These are phyloP conservation scores for Montipora foliosa DNA, from an alignment of 64 coral and sea anemone species.

Conservation along the genomic window DNA sequence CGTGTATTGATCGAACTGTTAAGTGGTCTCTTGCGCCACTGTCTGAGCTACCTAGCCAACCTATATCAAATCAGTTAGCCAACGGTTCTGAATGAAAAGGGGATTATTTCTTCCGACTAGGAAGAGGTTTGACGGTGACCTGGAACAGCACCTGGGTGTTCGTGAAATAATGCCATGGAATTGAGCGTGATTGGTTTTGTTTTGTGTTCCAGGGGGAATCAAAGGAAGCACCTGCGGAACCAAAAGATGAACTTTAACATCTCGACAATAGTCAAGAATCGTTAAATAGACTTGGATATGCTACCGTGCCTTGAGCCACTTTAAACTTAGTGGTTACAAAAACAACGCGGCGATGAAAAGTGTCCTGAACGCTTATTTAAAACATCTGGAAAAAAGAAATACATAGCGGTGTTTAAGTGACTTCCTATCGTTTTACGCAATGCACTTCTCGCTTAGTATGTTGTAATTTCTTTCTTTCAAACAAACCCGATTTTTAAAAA, in stretches of 20 bases:
- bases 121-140: too few relatives aligned
- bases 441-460: background rate
- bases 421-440: background rate
- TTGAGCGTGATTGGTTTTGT: background rate
- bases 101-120: too few relatives aligned
- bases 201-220: slow-evolving; percentile 73
- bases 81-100: too few relatives aligned
- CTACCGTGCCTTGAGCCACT: background rate
- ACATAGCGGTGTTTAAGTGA: background rate
- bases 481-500: background rate
- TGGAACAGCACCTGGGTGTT: too few relatives aligned
- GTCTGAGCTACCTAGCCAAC: too few relatives aligned
- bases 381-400: slow-evolving; percentile 3
- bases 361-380: background rate
- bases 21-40: too few relatives aligned
- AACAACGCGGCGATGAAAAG: background rate
- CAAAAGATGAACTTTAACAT: slow-evolving; percentile 85
- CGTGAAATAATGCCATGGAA: too few relatives aligned
- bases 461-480: background rate
- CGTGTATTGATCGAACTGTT: too few relatives aligned
- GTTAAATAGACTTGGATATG: slow-evolving; percentile 23
- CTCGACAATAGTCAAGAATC: background rate
- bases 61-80: too few relatives aligned
- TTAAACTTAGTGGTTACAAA: background rate
- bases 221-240: slow-evolving; percentile 93